Evolutionary conservation across 1,140 invertebrate species (phyloP).

Genomic region (Drosophila gunungcola): DNA sequence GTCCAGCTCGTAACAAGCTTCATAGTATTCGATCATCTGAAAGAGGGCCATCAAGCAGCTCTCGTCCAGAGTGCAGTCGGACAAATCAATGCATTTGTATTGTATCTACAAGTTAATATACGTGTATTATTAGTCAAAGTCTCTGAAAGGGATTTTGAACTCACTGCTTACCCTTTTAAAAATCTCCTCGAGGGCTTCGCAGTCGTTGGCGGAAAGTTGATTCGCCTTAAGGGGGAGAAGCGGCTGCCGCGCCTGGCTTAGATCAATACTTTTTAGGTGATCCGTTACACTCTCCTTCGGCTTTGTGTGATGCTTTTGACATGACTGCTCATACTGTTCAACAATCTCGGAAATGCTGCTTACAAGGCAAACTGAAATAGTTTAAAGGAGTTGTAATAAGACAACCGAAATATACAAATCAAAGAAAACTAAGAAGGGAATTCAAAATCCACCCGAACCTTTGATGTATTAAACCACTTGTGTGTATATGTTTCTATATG

Average conservation of each 20-base stretch:
- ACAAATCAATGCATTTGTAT: conserved; percentile 82
- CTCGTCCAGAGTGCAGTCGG: conserved; percentile 75
- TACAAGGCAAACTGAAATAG: conserved; percentile 64
- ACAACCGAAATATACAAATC: neutral
- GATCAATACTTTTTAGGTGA: conserved; percentile 88
- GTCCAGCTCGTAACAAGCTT: conserved; percentile 91
- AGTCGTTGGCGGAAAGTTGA: conserved; percentile 86
- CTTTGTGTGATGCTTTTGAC: conserved; percentile 88
- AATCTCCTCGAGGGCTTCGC: conserved; percentile 91
- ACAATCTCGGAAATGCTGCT: conserved; percentile 87
- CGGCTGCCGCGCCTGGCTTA: conserved; percentile 84
- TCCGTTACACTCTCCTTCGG: conserved; percentile 89
- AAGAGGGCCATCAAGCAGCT: conserved; percentile 88
- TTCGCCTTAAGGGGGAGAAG: conserved; percentile 86
- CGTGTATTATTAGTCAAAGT: neutral
- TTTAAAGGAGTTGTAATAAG: neutral
- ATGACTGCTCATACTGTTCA: conserved; percentile 89
- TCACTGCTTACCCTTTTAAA: conserved; percentile 87
- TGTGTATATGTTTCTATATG: too few species aligned
- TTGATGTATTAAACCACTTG: too few species aligned
- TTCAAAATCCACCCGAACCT: too few species aligned
- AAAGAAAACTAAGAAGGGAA: too few species aligned
- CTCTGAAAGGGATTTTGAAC: neutral
- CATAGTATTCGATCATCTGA: conserved; percentile 97
- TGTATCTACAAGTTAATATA: conserved; percentile 58